phyloP scores from a whole-genome alignment of 92 coral and sea anemone genomes.

The Plumapathes pennacea region DNA sequence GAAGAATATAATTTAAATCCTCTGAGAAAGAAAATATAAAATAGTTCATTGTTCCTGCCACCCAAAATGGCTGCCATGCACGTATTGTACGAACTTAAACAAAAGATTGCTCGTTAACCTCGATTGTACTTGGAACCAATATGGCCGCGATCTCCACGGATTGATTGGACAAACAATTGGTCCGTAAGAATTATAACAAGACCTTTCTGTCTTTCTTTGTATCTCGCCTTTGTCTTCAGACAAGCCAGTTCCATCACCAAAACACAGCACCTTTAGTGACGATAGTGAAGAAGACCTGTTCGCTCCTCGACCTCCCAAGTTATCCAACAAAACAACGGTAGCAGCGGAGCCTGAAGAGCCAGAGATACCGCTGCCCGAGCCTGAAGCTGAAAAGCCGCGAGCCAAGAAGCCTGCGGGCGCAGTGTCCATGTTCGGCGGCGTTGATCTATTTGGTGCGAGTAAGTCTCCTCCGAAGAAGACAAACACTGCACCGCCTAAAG shows the following conservation, averaged over 20 bases:
- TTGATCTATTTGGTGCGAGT: slow-evolving; percentile 76
- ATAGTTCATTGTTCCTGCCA: too few relatives aligned
- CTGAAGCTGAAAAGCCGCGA: slow-evolving; percentile 32
- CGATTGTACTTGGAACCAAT: too few relatives aligned
- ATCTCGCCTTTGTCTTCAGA: neutral
- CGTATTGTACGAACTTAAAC: too few relatives aligned
- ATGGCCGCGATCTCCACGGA: too few relatives aligned
- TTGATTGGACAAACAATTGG: too few relatives aligned
- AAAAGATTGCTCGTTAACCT: too few relatives aligned
- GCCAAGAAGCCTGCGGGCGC: slow-evolving; percentile 90
- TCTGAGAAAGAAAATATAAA: too few relatives aligned
- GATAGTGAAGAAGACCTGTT: slow-evolving; percentile 61
- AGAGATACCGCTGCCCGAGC: slow-evolving; percentile 8
- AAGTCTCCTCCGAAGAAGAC: slow-evolving; percentile 35
- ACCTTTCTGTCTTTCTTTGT: neutral
- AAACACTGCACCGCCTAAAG: neutral
- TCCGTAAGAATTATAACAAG: too few relatives aligned
- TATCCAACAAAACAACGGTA: slow-evolving; percentile 1
- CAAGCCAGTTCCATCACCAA: slow-evolving; percentile 11
- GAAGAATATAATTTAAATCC: too few relatives aligned
- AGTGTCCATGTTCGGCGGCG: slow-evolving; percentile 98
- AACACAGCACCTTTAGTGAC: slow-evolving; percentile 26
- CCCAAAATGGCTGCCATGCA: too few relatives aligned
- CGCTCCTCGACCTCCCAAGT: slow-evolving; percentile 59
- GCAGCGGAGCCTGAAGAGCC: slow-evolving; percentile 24